Evolutionary conservation across 2,797 vertebrate species (phyloP).

Genomic region (Erpetoichthys calabaricus): DNA sequence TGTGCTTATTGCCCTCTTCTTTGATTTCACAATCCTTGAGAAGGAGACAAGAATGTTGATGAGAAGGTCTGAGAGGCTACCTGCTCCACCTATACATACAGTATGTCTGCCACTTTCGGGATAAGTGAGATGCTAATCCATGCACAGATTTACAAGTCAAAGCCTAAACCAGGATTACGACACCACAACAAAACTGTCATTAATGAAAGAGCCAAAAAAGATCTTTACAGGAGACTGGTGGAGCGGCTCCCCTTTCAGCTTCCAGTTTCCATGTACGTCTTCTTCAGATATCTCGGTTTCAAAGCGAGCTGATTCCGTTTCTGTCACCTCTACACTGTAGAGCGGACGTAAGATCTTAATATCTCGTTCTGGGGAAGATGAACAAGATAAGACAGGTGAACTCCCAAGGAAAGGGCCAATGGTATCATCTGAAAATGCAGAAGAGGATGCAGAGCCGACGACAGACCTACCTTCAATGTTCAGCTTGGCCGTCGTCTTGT

Average conservation of each 20-base stretch:
- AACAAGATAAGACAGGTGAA: not conserved
- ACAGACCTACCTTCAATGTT: conserved; percentile 72
- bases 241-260: conserved; percentile 77
- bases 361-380: conserved; percentile 63
- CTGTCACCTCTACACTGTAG: conserved; percentile 85
- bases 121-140: no score
- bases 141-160: no score
- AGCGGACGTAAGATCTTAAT: conserved; percentile 79
- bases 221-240: conserved; percentile 73
- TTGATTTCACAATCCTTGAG: conserved; percentile 89
- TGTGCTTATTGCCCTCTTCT: conserved; percentile 75
- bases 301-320: conserved; percentile 81
- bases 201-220: not conserved
- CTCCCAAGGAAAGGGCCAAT: not conserved
- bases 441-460: not conserved
- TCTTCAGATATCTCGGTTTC: conserved; percentile 89
- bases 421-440: not conserved
- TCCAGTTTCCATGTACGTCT: conserved; percentile 82
- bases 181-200: no score
- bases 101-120: no score
- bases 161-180: no score
- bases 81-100: no score
- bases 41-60: not conserved
- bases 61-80: no score
- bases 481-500: conserved; percentile 77